Evolutionary conservation across 2,797 vertebrate species (phyloP).

Genomic region (Vultur gryphus): DNA sequence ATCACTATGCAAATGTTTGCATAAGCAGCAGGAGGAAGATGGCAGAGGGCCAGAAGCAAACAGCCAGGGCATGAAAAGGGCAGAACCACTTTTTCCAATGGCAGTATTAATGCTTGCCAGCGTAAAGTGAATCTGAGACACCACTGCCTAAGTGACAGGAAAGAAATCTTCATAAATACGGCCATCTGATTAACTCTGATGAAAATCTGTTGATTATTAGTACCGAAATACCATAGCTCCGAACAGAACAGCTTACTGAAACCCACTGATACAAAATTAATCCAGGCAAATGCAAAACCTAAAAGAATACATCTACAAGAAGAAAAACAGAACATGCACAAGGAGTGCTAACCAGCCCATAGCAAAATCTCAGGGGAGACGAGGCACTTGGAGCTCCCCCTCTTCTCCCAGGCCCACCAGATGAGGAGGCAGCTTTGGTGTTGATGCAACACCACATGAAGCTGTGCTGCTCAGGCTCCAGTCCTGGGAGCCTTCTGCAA

Average conservation of each 20-base stretch:
- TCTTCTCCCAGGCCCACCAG: background rate
- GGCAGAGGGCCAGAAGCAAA: constrained; percentile 32
- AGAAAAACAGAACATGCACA: rapidly evolving
- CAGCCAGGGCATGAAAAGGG: background rate
- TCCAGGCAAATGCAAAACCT: background rate
- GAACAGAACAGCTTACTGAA: background rate
- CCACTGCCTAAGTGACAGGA: background rate
- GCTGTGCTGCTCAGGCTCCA: background rate
- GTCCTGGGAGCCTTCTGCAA: background rate
- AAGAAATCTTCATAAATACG: background rate
- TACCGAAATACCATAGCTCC: background rate
- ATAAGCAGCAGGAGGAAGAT: background rate
- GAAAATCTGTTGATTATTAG: background rate
- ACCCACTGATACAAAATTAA: background rate
- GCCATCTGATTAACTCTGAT: background rate
- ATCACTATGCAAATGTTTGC: constrained; percentile 20
- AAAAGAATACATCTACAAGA: background rate
- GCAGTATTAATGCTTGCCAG: background rate
- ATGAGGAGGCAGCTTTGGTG: background rate
- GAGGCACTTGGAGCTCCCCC: background rate
- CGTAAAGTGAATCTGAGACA: background rate
- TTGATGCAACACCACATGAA: background rate
- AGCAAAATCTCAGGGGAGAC: background rate
- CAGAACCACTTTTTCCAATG: background rate
- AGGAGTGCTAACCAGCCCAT: background rate